Base-by-base conservation (phyloP, 2,888 invertebrate genomes). In the Pachydiplax longipennis region DNA sequence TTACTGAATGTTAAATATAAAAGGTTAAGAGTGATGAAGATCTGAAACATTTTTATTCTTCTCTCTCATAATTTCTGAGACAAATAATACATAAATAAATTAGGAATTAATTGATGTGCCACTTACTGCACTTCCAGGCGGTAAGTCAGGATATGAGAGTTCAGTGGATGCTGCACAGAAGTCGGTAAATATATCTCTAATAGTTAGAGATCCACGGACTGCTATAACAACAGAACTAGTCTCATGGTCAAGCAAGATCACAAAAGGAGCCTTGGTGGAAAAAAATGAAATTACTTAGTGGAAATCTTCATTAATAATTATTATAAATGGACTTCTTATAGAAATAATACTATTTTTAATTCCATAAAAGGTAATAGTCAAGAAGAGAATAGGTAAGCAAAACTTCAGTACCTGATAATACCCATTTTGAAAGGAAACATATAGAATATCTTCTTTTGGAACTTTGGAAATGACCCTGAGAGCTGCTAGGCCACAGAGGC, bases 181-280 rank as follows among this genome's bases (percentile, higher is more conserved):
- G 93, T 98, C 98, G 0, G 98, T 98, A 93, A 98, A 96, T 90
- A 98, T 96, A 94, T 98, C 98, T 92, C 97, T 95, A 25, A 97
- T 94, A 0, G 98, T 98, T 92, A 98, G 96, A 1, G 98, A 98
- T 2, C 98, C 98, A 91, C 98, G 95, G 91, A 98, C 96, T 4
- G 97, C 96, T 53, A 99, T 95, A 80, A 98, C 98, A 91, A 98
- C 96, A 92, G 96, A 96, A 92, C 96, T 95, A 0, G 96, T 96
- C 92, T 96, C 96, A 93, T 98, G 97, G 94, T 99, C 98, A 8
- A 96, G 96, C 91, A 97, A 96, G 91, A 98, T 97, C 93, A 97
- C 97, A 94, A 98, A 98, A 82, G 98, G 98, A 92, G 97, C 95
- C 97, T 98, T 15, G 48, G 80, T 15, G n/a, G 22, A 22, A 31